Evolutionary conservation across 2,113 vertebrate species (phyloP), one percentile per base, ranked within the genome.

Genomic region (Callopanchax toddi): DNA sequence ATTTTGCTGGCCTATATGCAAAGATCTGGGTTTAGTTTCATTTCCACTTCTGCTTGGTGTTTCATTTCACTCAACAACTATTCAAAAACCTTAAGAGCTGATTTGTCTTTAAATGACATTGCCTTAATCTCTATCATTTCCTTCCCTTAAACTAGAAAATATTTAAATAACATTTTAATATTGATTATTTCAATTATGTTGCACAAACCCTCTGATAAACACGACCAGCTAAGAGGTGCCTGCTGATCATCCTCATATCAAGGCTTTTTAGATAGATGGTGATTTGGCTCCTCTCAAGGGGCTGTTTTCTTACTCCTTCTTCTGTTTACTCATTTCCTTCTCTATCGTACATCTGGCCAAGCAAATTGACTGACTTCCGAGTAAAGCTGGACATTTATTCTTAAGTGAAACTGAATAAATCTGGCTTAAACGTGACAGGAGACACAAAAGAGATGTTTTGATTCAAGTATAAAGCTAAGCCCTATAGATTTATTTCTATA

Each of bases 201-300:
- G 18, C 44, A 46, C 9, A 20, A 25, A 54, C 21, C 10, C 56
- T 20, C 49, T 67, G 67, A 60, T 56, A 63, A 51, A 25, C 15
- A 54, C 29, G 36, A 55, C 12, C 23, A 40, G 42, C 43, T 40
- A 59, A 65, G 62, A 36, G 42, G 11, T 23, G 36, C 22, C 13
- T 20, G 22, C 67, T 53, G 0, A 56, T 79, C 53, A 65, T 60
- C 42, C 49, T 57, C 51, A 71, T 37, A 72, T 75, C 45, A 57
- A 62, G 40, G 32, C 44, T 51, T 36, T 50, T 52, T 43, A 48
- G 44, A 67, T 54, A 26, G 39, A 46, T 49, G 58, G 13, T 44
- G 18, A n/a, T 54, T 64, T 16, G 34, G 36, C 43, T 50, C 17
- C 37, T 34, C 32, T 57, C 25, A 15, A 10, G 20, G 20, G 32